Evolutionary conservation across 2,113 vertebrate species (phyloP), one percentile per base, ranked within the genome.

Genomic region (Otus sunia): DNA sequence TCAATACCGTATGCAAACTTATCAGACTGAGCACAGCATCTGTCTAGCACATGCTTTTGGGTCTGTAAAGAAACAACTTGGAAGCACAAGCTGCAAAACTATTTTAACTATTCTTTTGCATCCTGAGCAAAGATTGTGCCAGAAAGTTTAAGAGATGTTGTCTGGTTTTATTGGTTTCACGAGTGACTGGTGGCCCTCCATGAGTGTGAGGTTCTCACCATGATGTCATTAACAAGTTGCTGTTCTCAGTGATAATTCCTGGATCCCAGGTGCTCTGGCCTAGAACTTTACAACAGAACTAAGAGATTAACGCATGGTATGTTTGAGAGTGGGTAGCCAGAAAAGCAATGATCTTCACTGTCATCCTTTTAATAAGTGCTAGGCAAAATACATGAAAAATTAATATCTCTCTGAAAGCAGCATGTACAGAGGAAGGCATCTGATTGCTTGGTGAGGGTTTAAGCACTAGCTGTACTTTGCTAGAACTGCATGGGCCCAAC

Each of bases 1-100:
- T 95, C 93, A 96, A 72, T 87, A 62, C 90, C 88, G 83, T 78
- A 88, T 91, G 90, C 39, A 95, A 89, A 93, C 39, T 88, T 91
- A 67, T 85, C 88, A 96, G n/a, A 81, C 68, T 86, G 26, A 79
- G 62, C 16, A 39, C 29, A 95, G 84, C 96, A 97, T 97, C 94
- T 98, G 97, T 50, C 82, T 69, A 72, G 56, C 96, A 94, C 60
- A 96, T 95, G 95, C 15, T 86, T 86, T 66, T 75, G 49, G 12
- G 17, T 87, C 36, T 91, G 49, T 66, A 89, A 94, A 93, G 75
- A 82, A 71, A 73, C 39, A 81, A 32, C 68, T 92, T 96, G 76
- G 81, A 96, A 97, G 50, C 34, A 55, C 29, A 78, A 53, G 60
- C 81, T 86, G 53, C 49, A 89, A 80, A 91, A 91, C 37, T 92